Conservation (phyloP, 92 coral and sea anemone genomes). For the Zoanthus sansibaricus region DNA sequence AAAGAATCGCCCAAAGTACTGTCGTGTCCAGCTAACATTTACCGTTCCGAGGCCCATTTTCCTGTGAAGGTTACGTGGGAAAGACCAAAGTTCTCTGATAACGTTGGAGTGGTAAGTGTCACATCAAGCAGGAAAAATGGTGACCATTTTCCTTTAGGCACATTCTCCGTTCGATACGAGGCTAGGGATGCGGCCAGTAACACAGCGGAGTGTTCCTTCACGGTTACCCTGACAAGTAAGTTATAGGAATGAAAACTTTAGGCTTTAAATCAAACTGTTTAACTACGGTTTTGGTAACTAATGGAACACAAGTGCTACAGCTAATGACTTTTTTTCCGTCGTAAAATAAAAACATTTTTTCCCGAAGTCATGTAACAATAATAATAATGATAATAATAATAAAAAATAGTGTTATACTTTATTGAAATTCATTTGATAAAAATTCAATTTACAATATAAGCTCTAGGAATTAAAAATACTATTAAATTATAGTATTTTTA, state of each 20-base stretch:
- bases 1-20: slow-evolving; percentile 62
- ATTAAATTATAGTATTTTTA: no score
- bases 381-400: no score
- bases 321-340: no score
- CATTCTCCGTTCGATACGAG: slow-evolving; percentile 54
- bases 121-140: slow-evolving; percentile 68
- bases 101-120: slow-evolving; percentile 66
- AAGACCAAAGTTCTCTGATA: slow-evolving; percentile 69
- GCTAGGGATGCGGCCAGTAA: slow-evolving; percentile 73
- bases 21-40: slow-evolving; percentile 64
- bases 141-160: slow-evolving; percentile 53
- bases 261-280: no score
- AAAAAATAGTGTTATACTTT: no score
- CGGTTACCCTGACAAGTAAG: slow-evolving; percentile 64
- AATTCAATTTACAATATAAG: no score
- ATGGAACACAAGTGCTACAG: no score
- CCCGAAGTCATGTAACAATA: no score
- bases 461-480: no score
- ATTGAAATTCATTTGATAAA: no score
- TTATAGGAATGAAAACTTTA: neutral
- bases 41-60: slow-evolving; percentile 19
- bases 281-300: no score
- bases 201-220: slow-evolving; percentile 54
- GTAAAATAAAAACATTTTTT: no score
- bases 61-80: slow-evolving; percentile 59